phyloP scores from a whole-genome alignment of 2,113 vertebrate species.

The Megatriorchis doriae region DNA sequence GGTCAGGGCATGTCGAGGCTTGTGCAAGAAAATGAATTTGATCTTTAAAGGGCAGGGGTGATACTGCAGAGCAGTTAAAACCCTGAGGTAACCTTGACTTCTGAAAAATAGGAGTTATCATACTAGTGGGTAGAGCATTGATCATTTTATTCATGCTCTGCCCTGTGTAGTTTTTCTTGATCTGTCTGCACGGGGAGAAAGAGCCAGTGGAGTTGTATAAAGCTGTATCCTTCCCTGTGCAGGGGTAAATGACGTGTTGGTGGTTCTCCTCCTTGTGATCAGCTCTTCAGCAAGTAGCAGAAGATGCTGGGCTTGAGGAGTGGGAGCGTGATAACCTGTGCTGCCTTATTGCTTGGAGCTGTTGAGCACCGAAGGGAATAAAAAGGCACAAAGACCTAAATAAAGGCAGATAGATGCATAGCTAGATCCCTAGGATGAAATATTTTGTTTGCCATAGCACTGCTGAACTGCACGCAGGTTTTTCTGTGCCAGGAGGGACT shows the following conservation, averaged over 20 bases:
- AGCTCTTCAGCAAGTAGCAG: neutral
- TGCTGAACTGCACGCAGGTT: constrained; percentile 18
- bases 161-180: neutral
- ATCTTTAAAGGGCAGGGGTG: neutral
- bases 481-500: constrained; percentile 59
- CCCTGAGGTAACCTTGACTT: neutral
- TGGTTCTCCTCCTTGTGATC: neutral
- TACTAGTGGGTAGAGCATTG: neutral
- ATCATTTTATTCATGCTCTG: neutral
- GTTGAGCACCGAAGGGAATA: neutral
- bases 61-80: neutral
- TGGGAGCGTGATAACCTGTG: neutral
- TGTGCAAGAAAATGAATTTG: neutral
- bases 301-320: neutral
- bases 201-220: neutral
- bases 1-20: neutral
- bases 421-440: constrained; percentile 33
- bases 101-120: neutral
- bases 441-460: constrained; percentile 21
- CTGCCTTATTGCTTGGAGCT: neutral
- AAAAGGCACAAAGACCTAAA: neutral
- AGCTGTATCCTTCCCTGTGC: neutral
- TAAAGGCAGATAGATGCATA: constrained; percentile 8
- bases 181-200: neutral
- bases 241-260: neutral